Conservation (phyloP, 2,113 vertebrate genomes). For the Erpornis zantholeuca region DNA sequence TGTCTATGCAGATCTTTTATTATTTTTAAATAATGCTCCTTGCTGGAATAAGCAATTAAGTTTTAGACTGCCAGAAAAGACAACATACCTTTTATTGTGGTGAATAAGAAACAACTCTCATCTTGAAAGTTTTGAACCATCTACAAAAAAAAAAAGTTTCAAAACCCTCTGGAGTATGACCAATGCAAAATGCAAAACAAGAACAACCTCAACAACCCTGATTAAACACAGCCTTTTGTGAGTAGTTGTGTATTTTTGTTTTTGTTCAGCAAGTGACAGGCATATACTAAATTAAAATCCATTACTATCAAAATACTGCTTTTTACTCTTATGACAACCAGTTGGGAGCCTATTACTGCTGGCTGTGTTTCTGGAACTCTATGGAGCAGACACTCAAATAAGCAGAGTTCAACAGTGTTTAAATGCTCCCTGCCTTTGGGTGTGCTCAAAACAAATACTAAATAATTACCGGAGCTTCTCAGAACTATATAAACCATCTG, state of each 20-base stretch:
- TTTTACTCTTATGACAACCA: neutral
- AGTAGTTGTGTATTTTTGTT: rapidly evolving
- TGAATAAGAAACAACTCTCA: conserved; percentile 95
- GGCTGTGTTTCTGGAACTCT: neutral
- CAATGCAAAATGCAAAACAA: neutral
- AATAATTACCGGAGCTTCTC: neutral
- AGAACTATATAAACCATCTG: neutral
- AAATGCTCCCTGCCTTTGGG: neutral
- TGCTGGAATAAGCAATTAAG: neutral
- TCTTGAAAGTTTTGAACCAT: conserved; percentile 98
- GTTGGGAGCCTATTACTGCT: neutral
- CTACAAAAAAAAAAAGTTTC: conserved; percentile 55
- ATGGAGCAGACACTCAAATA: neutral
- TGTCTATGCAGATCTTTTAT: neutral
- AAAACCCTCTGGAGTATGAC: neutral
- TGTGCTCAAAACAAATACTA: neutral
- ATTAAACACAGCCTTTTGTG: neutral
- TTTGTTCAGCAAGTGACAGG: neutral
- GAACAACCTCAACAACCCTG: neutral
- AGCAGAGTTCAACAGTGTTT: neutral
- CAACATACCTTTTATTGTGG: conserved; percentile 88
- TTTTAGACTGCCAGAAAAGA: neutral
- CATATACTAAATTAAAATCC: neutral
- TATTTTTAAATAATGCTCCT: neutral
- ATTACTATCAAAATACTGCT: neutral